phyloP scores from a whole-genome alignment of 2,888 invertebrate genomes.

The Drosophila histrio region DNA sequence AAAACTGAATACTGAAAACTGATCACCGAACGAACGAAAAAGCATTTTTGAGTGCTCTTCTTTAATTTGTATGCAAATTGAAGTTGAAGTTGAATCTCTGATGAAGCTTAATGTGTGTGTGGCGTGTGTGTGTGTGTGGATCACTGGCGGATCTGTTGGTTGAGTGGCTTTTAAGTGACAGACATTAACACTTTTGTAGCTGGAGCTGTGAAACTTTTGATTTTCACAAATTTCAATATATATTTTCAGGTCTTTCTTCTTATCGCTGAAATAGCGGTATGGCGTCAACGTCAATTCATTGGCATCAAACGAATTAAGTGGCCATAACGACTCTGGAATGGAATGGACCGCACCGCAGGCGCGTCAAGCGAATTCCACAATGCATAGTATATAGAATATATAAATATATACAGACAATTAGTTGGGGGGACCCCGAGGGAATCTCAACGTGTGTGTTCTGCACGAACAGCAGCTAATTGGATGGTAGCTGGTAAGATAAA shows the following conservation, averaged over 20 bases:
- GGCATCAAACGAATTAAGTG: conserved; percentile 69
- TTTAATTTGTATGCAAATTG: conserved; percentile 75
- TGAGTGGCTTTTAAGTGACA: conserved; percentile 63
- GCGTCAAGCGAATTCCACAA: conserved; percentile 47
- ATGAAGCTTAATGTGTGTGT: conserved; percentile 61
- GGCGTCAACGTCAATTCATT: conserved; percentile 63
- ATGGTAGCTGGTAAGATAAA: conserved; percentile 4
- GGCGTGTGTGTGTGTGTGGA: background rate
- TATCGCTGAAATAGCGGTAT: conserved; percentile 66
- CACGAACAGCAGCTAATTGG: conserved; percentile 60
- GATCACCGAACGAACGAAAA: conserved; percentile 26
- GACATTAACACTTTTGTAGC: conserved; percentile 70
- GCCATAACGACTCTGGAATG: conserved; percentile 47
- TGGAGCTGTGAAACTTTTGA: conserved; percentile 68
- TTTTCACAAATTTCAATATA: conserved; percentile 51
- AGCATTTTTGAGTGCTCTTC: conserved; percentile 56
- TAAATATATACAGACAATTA: conserved; percentile 1
- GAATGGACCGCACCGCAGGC: conserved; percentile 26
- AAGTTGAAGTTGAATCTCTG: conserved; percentile 63
- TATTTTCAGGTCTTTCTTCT: conserved; percentile 7
- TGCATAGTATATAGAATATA: conserved; percentile 1
- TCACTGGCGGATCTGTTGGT: background rate
- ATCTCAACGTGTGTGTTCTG: conserved; percentile 68
- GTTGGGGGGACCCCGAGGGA: conserved; percentile 31
- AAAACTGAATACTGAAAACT: conserved; percentile 1